These are phyloP conservation scores for Monochamus saltuarius DNA, from an alignment of 1,140 invertebrate genomes.

Conservation along the genomic window DNA sequence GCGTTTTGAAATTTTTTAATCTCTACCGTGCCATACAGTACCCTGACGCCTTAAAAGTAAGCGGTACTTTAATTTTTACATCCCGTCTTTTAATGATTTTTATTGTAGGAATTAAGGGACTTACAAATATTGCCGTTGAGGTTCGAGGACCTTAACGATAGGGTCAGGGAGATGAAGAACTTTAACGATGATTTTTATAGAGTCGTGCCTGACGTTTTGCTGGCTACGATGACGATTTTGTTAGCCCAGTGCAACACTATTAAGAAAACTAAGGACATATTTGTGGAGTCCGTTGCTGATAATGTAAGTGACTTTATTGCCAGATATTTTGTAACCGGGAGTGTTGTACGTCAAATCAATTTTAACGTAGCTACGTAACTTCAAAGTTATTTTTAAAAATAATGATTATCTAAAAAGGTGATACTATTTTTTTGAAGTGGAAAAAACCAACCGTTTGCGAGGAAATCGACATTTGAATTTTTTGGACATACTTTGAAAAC, in stretches of 20 bases:
- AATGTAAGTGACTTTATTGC: slow-evolving; percentile 41
- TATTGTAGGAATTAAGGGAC: slow-evolving; percentile 38
- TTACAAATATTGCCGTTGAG: slow-evolving; percentile 69
- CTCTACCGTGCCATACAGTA: slow-evolving; percentile 79
- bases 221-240: slow-evolving; percentile 86
- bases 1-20: slow-evolving; percentile 89
- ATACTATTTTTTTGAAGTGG: too few relatives aligned
- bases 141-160: slow-evolving; percentile 71
- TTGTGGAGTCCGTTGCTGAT: slow-evolving; percentile 43
- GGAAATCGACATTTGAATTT: too few relatives aligned
- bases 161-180: slow-evolving; percentile 66
- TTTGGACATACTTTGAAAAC: too few relatives aligned
- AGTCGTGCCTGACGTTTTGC: slow-evolving; percentile 79
- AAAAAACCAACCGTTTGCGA: too few relatives aligned
- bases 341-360: too few relatives aligned
- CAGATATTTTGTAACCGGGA: too few relatives aligned
- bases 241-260: slow-evolving; percentile 72
- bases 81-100: slow-evolving; percentile 2
- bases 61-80: slow-evolving; percentile 16
- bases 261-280: slow-evolving; percentile 54
- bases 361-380: too few relatives aligned
- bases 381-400: too few relatives aligned
- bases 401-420: too few relatives aligned
- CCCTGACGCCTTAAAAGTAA: slow-evolving; percentile 79
- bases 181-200: slow-evolving; percentile 70